Base-by-base conservation (phyloP, 1,140 invertebrate species). In the Ceratitis capitata region DNA sequence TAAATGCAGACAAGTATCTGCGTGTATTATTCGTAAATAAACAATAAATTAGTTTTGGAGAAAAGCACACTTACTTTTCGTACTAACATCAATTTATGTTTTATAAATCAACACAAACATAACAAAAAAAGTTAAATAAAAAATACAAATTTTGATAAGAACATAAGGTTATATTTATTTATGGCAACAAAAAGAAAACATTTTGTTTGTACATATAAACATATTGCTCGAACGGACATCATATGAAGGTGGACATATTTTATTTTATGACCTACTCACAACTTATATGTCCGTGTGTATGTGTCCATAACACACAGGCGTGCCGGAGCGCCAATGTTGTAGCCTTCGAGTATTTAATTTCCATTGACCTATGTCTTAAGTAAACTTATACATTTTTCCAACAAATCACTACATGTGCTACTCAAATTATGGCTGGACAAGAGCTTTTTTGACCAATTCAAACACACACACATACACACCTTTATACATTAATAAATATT, bases 311-410 rank as follows among this genome's bases (percentile, higher is more conserved):
- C 12, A 12, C 23, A 61, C 12, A 29, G 29, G 29, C 1, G 29
- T 16, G 32, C 3, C 2, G 5, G 51, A 16, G 61, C 19, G n/a
- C 16, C 35, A 74, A 74, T 39, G 23, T 29, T 26, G 56, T n/a
- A n/a, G n/a, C n/a, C n/a, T n/a, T n/a, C 26, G 2, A 74, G n/a
- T 74, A 74, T 74, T 74, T 19, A 74, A 74, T n/a, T 74, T 74
- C 35, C 69, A 45, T 74, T 74, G 69, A 74, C 35, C 45, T 42
- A 74, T 35, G 35, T 3, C 69, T 74, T 74, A 74, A 45, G 39
- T 74, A 74, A 42, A 74, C 69, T 74, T 42, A 35, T 74, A 74
- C 42, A 16, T 45, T 45, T 39, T 45, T 16, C 35, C 16, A 42
- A 19, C 35, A 29, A 42, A 74, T n/a, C 6, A 45, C 6, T n/a